phyloP scores from a whole-genome alignment of 2,797 vertebrate species.

The Halcyon smyrnensis region DNA sequence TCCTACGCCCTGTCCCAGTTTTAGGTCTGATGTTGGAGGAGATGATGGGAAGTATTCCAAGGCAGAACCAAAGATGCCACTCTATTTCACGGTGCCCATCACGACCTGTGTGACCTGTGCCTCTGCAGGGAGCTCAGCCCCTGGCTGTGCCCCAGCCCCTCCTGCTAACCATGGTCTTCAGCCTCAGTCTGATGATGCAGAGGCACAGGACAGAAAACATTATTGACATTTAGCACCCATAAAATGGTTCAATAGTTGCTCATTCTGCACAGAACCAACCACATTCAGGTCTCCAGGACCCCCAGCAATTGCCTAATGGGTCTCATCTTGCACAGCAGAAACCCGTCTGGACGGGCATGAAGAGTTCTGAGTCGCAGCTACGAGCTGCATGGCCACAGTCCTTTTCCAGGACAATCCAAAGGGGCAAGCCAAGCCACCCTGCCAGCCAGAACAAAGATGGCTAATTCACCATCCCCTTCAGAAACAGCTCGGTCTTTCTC shows the following conservation, averaged over 20 bases:
- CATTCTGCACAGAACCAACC: not conserved
- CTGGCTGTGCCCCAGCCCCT: not conserved
- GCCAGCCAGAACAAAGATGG: not conserved
- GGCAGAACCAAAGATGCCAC: not conserved
- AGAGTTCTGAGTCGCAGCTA: not conserved
- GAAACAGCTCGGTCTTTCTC: not conserved
- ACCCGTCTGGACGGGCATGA: accelerated
- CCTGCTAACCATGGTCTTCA: not conserved
- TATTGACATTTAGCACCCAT: accelerated
- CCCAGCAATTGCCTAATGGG: not conserved
- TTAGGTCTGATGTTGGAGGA: not conserved
- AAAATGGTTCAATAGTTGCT: not conserved
- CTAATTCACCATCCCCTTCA: not conserved
- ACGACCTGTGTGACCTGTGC: accelerated
- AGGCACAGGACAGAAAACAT: not conserved
- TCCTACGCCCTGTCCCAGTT: not conserved
- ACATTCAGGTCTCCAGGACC: not conserved
- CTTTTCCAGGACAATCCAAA: not conserved
- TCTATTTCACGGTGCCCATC: not conserved
- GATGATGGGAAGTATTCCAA: not conserved
- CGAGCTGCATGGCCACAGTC: not conserved
- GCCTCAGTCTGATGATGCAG: not conserved
- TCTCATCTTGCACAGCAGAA: not conserved
- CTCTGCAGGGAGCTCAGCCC: not conserved
- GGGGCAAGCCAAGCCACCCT: not conserved